Evolutionary conservation across 2,888 invertebrate species (phyloP), one percentile per base, ranked within the genome.

Genomic region (Strigamia maritima): DNA sequence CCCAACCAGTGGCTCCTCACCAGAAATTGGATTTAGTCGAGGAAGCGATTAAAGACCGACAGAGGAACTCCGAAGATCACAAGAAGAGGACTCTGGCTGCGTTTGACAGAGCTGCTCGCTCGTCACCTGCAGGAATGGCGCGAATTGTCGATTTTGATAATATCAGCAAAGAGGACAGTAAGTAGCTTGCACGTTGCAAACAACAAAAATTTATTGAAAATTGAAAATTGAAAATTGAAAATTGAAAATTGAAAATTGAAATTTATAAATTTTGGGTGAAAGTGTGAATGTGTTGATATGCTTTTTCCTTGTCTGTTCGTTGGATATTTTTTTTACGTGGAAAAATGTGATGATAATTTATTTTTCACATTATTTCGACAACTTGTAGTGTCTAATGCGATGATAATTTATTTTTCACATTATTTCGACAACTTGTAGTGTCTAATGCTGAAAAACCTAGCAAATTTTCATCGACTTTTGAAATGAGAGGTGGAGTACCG

Each of bases 81-180:
- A 83, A 83, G 79, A 82, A 80, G 35, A 80, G 80, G 65, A 81
- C 82, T 16, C 65, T 83, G 60, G 83, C 83, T 7, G 82, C 83
- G 24, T 83, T 81, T 78, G 83, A 83, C 60, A 81, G 82, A 8
- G 83, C 83, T 7, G 83, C 83, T 0, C 81, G 80, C 54, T 82
- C 83, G 3, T 82, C 81, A 7, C 82, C 81, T 0, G 81, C 83
- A 0, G 83, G 83, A 2, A 49, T 80, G 12, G 80, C 82, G 2
- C 80, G 82, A 26, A 78, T 80, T 4, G 81, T 83, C 10, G 81
- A 83, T 49, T 83, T 83, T 28, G 81, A 83, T 3, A 80, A 80
- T n/a, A 81, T 83, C 70, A 82, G 81, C 44, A 80, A 80, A 70
- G 83, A 80, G 22, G 83, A 83, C 79, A 82, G 83, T 82, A 81